Conservation (phyloP, 2,113 vertebrate species). For the Australoheros scitulus region DNA sequence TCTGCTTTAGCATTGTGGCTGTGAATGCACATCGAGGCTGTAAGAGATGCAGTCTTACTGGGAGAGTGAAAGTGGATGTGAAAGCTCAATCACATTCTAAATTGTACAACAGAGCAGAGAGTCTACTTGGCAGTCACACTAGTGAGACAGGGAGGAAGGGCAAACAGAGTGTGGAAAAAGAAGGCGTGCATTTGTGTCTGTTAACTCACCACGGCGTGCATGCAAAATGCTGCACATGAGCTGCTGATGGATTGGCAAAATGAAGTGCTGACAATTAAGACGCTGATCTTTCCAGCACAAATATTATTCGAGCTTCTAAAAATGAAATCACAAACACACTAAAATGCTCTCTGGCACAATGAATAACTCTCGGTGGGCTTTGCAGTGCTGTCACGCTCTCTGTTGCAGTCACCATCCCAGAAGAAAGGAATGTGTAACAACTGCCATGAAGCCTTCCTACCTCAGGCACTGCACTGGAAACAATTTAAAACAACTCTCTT, state of each 20-base stretch:
- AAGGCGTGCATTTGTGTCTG: constrained; percentile 46
- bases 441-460: constrained; percentile 56
- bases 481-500: constrained; percentile 63
- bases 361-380: constrained; percentile 56
- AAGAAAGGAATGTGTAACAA: constrained; percentile 61
- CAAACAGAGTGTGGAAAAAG: constrained; percentile 22
- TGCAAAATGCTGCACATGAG: constrained; percentile 52
- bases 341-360: constrained; percentile 44
- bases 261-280: constrained; percentile 66
- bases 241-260: constrained; percentile 53
- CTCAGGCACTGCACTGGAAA: constrained; percentile 62
- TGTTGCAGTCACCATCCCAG: constrained; percentile 44
- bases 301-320: constrained; percentile 36
- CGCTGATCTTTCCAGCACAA: constrained; percentile 32
- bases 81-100: constrained; percentile 80
- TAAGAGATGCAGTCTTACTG: constrained; percentile 57
- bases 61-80: constrained; percentile 75
- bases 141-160: constrained; percentile 49
- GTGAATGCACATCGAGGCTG: constrained; percentile 52
- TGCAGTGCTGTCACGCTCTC: constrained; percentile 57
- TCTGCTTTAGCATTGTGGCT: constrained; percentile 20
- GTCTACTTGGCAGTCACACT: constrained; percentile 69
- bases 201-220: constrained; percentile 49
- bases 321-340: constrained; percentile 40
- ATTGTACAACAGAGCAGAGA: constrained; percentile 75